Percentiles rank a stretch among this genome's conserved stretches.
Conservation (phyloP, 2,888 invertebrate genomes). For the Coremacera marginata region DNA sequence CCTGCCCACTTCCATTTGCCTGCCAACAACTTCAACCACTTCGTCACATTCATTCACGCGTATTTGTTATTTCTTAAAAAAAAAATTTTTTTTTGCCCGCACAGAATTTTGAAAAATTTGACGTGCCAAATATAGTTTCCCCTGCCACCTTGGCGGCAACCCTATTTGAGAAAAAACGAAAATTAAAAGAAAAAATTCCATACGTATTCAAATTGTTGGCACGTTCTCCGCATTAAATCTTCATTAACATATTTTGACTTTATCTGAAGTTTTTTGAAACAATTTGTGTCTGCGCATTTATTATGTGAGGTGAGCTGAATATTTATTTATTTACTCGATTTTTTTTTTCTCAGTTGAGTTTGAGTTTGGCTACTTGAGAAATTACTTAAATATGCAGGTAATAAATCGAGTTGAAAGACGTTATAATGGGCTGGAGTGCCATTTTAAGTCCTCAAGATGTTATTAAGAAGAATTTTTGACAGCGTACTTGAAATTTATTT, state of each 20-base stretch:
- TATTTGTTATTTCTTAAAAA: background rate
- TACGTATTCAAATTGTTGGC: conserved; percentile 57
- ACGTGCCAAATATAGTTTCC: background rate
- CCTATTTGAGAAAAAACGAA: background rate
- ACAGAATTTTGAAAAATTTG: background rate
- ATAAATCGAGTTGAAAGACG: background rate
- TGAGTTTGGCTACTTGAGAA: no score
- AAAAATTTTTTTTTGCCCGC: background rate
- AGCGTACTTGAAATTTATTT: no score
- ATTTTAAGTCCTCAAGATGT: no score
- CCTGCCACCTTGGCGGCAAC: background rate
- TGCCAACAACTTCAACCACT: background rate
- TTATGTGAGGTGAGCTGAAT: conserved; percentile 22
- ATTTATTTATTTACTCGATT: background rate
- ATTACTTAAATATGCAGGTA: background rate
- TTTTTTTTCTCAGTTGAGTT: no score
- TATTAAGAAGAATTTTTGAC: no score
- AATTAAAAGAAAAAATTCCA: background rate
- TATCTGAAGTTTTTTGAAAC: conserved; percentile 29
- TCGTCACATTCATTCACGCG: background rate
- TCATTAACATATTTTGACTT: conserved; percentile 49
- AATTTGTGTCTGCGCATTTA: conserved; percentile 37
- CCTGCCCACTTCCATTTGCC: background rate
- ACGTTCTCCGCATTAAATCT: conserved; percentile 59
- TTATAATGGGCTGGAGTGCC: no score